These are phyloP conservation scores for Lacerta bilineata DNA, from an alignment of 2,797 vertebrate species.

Conservation along the genomic window DNA sequence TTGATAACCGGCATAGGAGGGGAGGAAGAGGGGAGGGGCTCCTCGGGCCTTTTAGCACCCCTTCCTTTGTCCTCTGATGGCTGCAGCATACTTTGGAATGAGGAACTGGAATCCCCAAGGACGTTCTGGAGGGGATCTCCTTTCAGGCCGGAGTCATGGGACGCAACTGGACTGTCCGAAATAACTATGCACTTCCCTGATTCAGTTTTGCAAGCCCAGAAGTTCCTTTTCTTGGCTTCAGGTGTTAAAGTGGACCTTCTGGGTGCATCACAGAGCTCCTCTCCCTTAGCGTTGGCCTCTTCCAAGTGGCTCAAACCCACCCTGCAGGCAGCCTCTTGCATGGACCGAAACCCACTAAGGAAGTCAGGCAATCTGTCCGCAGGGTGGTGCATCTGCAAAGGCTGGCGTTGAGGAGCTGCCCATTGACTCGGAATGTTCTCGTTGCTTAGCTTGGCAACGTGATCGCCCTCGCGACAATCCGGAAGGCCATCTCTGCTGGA, in stretches of 20 bases:
- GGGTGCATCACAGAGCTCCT: fast-evolving
- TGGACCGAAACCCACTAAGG: fast-evolving
- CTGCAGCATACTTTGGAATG: fast-evolving
- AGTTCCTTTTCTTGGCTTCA: constrained; percentile 40
- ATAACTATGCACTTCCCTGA: constrained; percentile 29
- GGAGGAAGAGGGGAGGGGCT: constrained; percentile 62
- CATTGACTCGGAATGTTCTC: constrained; percentile 39
- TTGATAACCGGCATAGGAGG: constrained; percentile 95
- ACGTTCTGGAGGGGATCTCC: neutral
- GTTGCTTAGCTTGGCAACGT: constrained; percentile 56
- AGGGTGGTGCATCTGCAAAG: constrained; percentile 68
- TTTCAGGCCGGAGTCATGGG: neutral
- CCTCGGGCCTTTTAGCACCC: fast-evolving
- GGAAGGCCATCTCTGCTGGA: neutral
- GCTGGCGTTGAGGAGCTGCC: constrained; percentile 35
- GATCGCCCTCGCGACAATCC: constrained; percentile 59
- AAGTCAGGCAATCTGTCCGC: neutral
- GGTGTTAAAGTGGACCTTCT: constrained; percentile 43
- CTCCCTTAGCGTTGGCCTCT: neutral
- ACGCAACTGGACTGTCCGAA: constrained; percentile 36
- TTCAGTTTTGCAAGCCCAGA: neutral
- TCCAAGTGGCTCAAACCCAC: neutral
- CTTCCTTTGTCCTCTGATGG: neutral
- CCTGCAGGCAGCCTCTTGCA: neutral
- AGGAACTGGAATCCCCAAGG: fast-evolving